Evolutionary conservation across 2,888 invertebrate genomes (phyloP), one percentile per base, ranked within the genome.

Genomic region (Aphrophora alni): DNA sequence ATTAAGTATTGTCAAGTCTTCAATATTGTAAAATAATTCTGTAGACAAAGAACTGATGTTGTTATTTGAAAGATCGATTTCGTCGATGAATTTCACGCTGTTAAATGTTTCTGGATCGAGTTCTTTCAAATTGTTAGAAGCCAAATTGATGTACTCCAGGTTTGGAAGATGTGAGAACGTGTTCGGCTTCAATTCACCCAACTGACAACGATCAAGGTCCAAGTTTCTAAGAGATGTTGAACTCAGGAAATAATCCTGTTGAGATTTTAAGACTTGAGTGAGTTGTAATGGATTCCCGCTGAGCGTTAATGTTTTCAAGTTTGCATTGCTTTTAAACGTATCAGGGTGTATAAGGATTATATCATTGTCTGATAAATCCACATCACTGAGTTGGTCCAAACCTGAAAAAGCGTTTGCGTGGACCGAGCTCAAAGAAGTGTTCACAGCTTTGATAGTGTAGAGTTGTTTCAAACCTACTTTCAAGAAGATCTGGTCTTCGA

Each of bases 31-130:
- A 87, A 95, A 94, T 51, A 94, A 89, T 14, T 91, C 91, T 10
- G 89, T 87, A 0, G 93, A 92, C 75, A 95, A 88, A 2, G 90
- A 90, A 83, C 89, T 90, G 38, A 95, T 90, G 7, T 90, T 89
- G 86, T 95, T 95, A 84, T 93, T 91, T 24, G 94, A 93, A 10
- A 95, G 88, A 86, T 94, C 93, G 33, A 95, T 88, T 86, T 95
- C 94, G 86, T 93, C 93, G 78, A 95, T 90, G 74, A 92, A 59
- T 14, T 72, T 51, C 4, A 72, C 72, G 14, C 59, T 78, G 81
- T 91, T 91, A 87, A 95, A 95, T 0, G 91, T 90, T 77, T 89
- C 89, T 25, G 89, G 89, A 80, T 92, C 91, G 85, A 93, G 89
- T 75, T 91, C 90, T 75, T 90, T 90, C 75, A 95, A 88, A 78